Evolutionary conservation across 2,888 invertebrate genomes (phyloP).

Genomic region (Chromoteleia sp.): DNA sequence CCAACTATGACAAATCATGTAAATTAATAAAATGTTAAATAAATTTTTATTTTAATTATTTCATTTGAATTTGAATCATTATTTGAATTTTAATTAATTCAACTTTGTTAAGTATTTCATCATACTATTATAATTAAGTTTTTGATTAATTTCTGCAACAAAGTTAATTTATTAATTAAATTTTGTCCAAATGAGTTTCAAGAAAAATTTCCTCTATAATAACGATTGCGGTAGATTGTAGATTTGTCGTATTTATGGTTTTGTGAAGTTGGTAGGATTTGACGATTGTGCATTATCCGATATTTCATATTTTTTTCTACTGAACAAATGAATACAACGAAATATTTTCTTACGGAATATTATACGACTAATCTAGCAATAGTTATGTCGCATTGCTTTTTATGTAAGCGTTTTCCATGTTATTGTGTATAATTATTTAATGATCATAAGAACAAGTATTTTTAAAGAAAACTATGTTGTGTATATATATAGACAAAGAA

Average conservation of each 20-base stretch:
- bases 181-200: constrained; percentile 14
- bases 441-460: constrained; percentile 8
- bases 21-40: too few relatives aligned
- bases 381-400: constrained; percentile 20
- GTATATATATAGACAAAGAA: constrained; percentile 8
- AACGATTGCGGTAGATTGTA: constrained; percentile 15
- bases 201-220: constrained; percentile 4
- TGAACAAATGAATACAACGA: constrained; percentile 24
- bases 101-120: too few relatives aligned
- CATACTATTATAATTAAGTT: too few relatives aligned
- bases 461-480: constrained; percentile 16
- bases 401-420: constrained; percentile 21
- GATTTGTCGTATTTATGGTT: constrained; percentile 24
- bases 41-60: too few relatives aligned
- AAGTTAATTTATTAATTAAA: too few relatives aligned
- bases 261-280: constrained; percentile 14
- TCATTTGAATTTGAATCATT: too few relatives aligned
- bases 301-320: constrained; percentile 33
- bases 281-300: constrained; percentile 16
- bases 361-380: constrained; percentile 34
- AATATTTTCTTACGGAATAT: constrained; percentile 42
- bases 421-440: constrained; percentile 34
- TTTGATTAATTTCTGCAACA: too few relatives aligned
- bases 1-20: too few relatives aligned
- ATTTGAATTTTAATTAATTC: too few relatives aligned